Base-by-base conservation (phyloP, 2,888 invertebrate genomes). In the Meiosimyza platycephala region DNA sequence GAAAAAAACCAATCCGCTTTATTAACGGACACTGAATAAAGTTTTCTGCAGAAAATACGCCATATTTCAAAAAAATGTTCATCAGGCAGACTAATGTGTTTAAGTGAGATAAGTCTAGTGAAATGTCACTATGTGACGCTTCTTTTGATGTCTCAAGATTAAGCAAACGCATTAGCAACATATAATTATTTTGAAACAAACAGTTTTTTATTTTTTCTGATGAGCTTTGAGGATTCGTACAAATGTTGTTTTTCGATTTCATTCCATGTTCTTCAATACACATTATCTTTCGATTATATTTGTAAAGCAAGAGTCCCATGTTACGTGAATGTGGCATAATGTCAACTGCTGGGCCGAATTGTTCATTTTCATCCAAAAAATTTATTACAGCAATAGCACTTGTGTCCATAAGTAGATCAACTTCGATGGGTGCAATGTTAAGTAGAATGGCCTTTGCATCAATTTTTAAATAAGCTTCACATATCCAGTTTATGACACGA, bases 1-100 rank as follows among this genome's bases (percentile, higher is more conserved):
- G 78, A 72, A 84, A 85, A 12, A 86, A 77, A 6, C 84, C 84
- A 51, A 86, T 82, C 55, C 86, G 81, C 55, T 85, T 85, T 2
- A 84, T 80, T 0, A 86, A 76, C 13, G 86, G 85, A 71, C 86
- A 85, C 3, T 78, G 78, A 6, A 16, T n/a, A 40, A 78, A 78
- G 22, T 77, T 80, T 0, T 72, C 70, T 2, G 70, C 76, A 69
- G 81, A 76, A 11, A 85, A 85, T 16, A 84, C 83, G 28, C 79
- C 80, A 74, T 84, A 84, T 22, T 78, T 63, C 22, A 86, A 65
- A 16, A 85, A 77, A 6, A 79, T 79, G 9, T 80, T 80, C 79
- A 84, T 78, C 9, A 81, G 76, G 59, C 80, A 76, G 15, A 77
- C 75, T 67, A 86, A 73, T 47, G 80, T 83, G 12, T 81, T 50